Evolutionary conservation across 2,113 vertebrate species (phyloP).

Genomic region (Pagrus major): DNA sequence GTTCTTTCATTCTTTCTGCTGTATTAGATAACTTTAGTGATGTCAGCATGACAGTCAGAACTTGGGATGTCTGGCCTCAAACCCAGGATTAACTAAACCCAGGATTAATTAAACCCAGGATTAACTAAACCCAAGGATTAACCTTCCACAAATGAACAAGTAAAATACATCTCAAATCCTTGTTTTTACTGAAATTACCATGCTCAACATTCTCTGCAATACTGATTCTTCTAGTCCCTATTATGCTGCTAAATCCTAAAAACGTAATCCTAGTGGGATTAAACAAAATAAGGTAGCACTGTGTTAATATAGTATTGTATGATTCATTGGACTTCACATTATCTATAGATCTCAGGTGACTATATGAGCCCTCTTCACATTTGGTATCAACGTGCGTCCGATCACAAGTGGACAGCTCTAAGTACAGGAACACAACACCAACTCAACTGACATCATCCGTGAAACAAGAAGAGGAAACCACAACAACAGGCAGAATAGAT

Average conservation of each 20-base stretch:
- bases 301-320: not conserved
- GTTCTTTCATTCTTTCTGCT: conserved; percentile 13
- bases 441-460: too few species aligned
- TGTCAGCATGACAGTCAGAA: not conserved
- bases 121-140: not conserved
- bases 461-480: too few species aligned
- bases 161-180: not conserved
- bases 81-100: not conserved
- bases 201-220: not conserved
- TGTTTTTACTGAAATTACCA: not conserved
- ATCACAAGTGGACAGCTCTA: too few species aligned
- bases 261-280: not conserved
- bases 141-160: not conserved
- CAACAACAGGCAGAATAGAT: too few species aligned
- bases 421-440: too few species aligned
- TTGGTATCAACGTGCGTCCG: too few species aligned
- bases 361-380: too few species aligned
- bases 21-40: not conserved
- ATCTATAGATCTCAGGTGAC: not conserved
- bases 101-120: not conserved
- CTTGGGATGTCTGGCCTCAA: not conserved
- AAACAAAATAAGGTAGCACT: not conserved
- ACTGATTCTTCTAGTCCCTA: not conserved
- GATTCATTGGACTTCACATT: not conserved
- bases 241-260: not conserved